These are phyloP conservation scores for Oxyruncus cristatus DNA, from an alignment of 2,113 vertebrate genomes.

Conservation along the genomic window DNA sequence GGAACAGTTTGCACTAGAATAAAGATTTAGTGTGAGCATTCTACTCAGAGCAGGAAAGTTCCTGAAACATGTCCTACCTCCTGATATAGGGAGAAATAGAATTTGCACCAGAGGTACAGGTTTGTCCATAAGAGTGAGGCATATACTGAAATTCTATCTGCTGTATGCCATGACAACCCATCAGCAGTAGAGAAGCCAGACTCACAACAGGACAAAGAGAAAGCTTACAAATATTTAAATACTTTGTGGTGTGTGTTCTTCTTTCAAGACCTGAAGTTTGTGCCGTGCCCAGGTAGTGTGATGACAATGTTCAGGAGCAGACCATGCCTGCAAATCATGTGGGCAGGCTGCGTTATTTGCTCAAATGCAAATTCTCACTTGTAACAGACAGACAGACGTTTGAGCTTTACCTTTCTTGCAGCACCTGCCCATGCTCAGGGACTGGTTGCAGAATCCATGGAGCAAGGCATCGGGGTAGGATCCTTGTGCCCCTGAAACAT, in stretches of 20 bases:
- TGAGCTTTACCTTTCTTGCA: neutral
- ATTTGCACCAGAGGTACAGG: neutral
- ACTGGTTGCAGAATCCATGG: neutral
- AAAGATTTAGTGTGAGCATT: neutral
- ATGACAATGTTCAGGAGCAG: neutral
- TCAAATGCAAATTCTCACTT: neutral
- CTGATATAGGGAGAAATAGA: neutral
- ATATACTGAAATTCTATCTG: neutral
- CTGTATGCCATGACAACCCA: accelerated
- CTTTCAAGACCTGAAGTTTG: neutral
- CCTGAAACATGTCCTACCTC: neutral
- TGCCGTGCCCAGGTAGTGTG: neutral
- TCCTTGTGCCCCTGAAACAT: neutral
- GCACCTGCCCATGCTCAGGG: neutral
- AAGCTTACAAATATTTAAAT: neutral
- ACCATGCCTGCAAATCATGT: neutral
- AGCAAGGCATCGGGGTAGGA: neutral
- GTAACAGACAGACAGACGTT: neutral
- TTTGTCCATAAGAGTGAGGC: neutral
- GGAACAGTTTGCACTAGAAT: neutral
- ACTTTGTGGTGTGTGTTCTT: neutral
- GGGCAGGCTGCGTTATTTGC: neutral
- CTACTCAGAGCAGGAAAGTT: neutral
- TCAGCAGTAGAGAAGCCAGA: neutral
- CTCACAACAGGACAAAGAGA: neutral